Evolutionary conservation across 2,888 invertebrate genomes (phyloP).

Genomic region (Chrysolina americana): DNA sequence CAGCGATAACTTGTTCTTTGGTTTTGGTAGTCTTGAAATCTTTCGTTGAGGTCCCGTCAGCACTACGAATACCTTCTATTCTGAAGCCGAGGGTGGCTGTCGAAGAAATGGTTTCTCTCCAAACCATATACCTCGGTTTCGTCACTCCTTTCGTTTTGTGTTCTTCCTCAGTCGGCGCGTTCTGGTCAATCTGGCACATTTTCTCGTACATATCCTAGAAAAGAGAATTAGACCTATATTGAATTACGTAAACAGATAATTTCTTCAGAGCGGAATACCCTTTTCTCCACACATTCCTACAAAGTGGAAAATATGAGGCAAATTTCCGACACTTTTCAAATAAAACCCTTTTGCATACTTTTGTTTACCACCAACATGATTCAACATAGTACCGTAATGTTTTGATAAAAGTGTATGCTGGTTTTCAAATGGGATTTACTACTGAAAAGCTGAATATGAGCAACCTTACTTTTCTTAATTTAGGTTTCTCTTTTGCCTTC

Average conservation of each 20-base stretch:
- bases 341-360: too few relatives aligned
- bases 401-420: too few relatives aligned
- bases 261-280: too few relatives aligned
- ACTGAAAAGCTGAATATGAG: slow-evolving; percentile 58
- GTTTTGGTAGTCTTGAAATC: slow-evolving; percentile 96
- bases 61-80: slow-evolving; percentile 93
- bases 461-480: slow-evolving; percentile 81
- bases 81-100: slow-evolving; percentile 97
- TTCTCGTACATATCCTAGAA: slow-evolving; percentile 96
- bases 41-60: slow-evolving; percentile 92
- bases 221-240: background rate
- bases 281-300: too few relatives aligned
- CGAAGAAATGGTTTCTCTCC: slow-evolving; percentile 97
- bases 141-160: slow-evolving; percentile 92
- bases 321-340: too few relatives aligned
- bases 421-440: too few relatives aligned
- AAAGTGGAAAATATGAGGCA: too few relatives aligned
- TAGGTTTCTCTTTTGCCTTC: slow-evolving; percentile 95
- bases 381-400: too few relatives aligned
- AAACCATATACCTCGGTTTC: slow-evolving; percentile 95
- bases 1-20: slow-evolving; percentile 84
- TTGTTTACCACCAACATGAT: too few relatives aligned
- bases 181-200: slow-evolving; percentile 94
- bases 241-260: too few relatives aligned
- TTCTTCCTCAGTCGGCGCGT: slow-evolving; percentile 92